Base-by-base conservation (phyloP, 1,140 invertebrate genomes). In the Pectinophora gossypiella region DNA sequence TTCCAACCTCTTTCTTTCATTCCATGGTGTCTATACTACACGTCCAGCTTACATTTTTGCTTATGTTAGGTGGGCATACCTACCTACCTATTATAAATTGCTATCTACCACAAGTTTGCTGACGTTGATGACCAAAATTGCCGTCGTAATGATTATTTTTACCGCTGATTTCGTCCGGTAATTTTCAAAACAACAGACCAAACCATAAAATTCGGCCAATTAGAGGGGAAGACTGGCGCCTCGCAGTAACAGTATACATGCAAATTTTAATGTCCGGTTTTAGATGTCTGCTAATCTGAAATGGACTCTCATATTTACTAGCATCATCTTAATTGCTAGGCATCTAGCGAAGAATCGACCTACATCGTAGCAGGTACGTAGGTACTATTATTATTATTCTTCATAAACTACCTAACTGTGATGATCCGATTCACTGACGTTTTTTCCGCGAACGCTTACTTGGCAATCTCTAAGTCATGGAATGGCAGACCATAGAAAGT, bases 401-500 rank as follows among this genome's bases (percentile, higher is more conserved):
- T 57, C 60, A 71, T 59, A 68, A 73, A n/a, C n/a, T 65, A 74
- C 62, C 60, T 27, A 27, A 6, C 23, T 27, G 12, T 27, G 48
- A 70, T 72, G 54, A 76, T 72, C 68, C 61, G 72, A 65, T 64
- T 75, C 70, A 61, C 70, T 12, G 23, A 27, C 23, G 71, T 76
- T 74, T 80, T 80, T 80, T 80, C 71, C 71, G 80, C 76, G 71
- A 84, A 79, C 70, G 64, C 64, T 56, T 57, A 40, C 57, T 54
- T 55, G 63, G 61, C 65, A 69, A 15, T 18, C 36, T 67, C 72
- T 69, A 63, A 70, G 68, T 63, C 72, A 56, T 70, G 64, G 67
- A 61, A 68, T 60, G 59, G 64, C 65, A 72, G 73, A 74, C 74
- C 66, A 76, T 77, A 64, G 76, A 83, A 80, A 76, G 72, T 78